A percentile compares a stretch with the other conserved stretches of the same genome.
Conservation (phyloP, 2,797 vertebrate genomes). For the Pogoniulus pusillus region DNA sequence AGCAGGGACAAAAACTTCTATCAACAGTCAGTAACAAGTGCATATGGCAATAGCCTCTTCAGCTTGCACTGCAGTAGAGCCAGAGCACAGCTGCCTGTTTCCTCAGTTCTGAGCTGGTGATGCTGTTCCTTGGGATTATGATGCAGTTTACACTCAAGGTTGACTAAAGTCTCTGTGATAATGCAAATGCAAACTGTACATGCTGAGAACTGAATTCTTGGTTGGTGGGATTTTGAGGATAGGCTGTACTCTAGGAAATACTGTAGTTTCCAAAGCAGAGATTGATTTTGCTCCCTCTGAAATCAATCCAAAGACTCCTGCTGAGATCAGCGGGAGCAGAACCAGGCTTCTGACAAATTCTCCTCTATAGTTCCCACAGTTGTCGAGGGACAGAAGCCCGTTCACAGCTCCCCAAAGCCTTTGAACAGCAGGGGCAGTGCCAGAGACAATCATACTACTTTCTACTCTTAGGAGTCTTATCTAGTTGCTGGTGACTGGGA, state of each 20-base stretch:
- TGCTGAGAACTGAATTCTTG: neutral
- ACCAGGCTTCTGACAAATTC: constrained; percentile 2
- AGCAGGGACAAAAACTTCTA: neutral
- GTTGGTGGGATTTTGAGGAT: neutral
- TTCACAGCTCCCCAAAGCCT: neutral
- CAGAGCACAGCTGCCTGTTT: neutral
- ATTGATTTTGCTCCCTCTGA: constrained; percentile 28
- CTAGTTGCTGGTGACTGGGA: neutral
- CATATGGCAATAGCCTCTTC: neutral
- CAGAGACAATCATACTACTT: neutral
- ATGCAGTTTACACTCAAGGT: neutral
- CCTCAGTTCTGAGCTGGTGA: neutral
- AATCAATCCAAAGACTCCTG: constrained; percentile 12
- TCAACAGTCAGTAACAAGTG: neutral
- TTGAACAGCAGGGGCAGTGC: neutral
- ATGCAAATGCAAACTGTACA: neutral
- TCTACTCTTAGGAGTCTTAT: neutral
- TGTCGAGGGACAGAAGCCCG: neutral
- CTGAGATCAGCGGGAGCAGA: constrained; percentile 11
- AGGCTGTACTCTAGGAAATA: neutral
- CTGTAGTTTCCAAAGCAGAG: constrained; percentile 1
- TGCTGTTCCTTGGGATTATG: neutral
- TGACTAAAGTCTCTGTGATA: neutral
- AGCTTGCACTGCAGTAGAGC: neutral
- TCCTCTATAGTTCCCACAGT: neutral